Percentiles rank a stretch among this genome's conserved stretches.
Conservation (phyloP, 2,113 vertebrate genomes). For the Salminus brasiliensis region DNA sequence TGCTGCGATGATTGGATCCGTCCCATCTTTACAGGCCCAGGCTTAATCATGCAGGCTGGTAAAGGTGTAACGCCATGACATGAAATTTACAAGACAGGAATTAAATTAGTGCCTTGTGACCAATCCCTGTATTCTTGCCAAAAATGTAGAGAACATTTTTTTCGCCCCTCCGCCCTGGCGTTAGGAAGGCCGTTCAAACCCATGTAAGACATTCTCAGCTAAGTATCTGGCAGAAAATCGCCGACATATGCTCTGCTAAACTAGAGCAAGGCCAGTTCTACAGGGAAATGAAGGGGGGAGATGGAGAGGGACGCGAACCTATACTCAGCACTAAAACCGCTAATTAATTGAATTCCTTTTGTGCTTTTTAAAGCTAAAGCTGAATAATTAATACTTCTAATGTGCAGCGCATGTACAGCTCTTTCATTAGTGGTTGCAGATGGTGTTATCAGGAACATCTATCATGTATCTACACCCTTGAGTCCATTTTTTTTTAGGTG, state of each 20-base stretch:
- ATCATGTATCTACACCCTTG: too few species aligned
- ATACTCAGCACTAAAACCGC: neutral
- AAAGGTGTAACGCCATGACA: neutral
- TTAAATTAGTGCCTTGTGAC: neutral
- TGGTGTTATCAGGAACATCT: too few species aligned
- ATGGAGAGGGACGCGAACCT: neutral
- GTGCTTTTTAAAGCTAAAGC: constrained; percentile 2
- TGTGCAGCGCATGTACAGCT: neutral
- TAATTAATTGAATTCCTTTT: neutral
- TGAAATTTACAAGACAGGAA: neutral
- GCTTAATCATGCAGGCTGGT: neutral
- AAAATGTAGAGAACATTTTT: neutral
- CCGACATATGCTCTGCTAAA: constrained; percentile 3
- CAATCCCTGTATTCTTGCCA: neutral
- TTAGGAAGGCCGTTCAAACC: neutral
- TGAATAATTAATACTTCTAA: constrained; percentile 16
- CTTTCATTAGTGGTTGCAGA: constrained; percentile 6
- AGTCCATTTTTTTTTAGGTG: too few species aligned
- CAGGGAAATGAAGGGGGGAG: neutral
- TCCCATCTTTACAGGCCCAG: neutral
- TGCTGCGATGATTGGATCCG: too few species aligned
- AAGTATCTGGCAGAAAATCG: constrained; percentile 13
- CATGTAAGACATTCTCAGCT: constrained; percentile 1
- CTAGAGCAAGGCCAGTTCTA: neutral
- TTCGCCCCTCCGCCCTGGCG: neutral